A percentile compares a stretch with the other conserved stretches of the same genome.
Evolutionary conservation across 2,113 vertebrate species (phyloP).

Genomic region (Tursiops truncatus): DNA sequence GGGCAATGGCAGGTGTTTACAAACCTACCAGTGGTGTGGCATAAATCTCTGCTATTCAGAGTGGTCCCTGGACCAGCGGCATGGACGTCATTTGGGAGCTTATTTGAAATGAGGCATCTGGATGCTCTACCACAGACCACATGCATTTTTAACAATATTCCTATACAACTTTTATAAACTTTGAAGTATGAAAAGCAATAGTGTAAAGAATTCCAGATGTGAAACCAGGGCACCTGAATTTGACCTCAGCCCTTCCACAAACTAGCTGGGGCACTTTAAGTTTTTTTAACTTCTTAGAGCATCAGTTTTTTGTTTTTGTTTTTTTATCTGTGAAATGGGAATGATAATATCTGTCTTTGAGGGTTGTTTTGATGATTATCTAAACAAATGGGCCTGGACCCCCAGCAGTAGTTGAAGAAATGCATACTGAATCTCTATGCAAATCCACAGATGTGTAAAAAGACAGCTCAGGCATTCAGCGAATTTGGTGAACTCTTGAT

Average conservation of each 20-base stretch:
- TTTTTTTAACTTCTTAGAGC: neutral
- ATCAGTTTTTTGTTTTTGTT: neutral
- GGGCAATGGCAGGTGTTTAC: neutral
- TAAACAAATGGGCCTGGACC: neutral
- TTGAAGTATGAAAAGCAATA: neutral
- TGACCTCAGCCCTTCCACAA: neutral
- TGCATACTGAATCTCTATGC: neutral
- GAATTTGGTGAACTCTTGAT: slow-evolving; percentile 29
- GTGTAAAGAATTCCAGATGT: neutral
- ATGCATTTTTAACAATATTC: neutral
- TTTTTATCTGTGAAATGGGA: neutral
- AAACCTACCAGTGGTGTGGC: neutral
- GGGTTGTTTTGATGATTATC: neutral
- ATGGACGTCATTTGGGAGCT: neutral
- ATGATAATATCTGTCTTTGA: neutral
- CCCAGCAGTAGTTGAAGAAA: neutral
- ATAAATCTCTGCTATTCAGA: neutral
- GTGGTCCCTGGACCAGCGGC: neutral
- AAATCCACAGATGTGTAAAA: neutral
- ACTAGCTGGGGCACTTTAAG: neutral
- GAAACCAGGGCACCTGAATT: neutral
- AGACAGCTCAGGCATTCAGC: neutral
- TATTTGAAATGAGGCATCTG: neutral
- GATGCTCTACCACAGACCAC: neutral
- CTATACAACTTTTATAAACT: neutral